phyloP scores from a whole-genome alignment of 2,888 invertebrate species.

The Lasioglossum morio region DNA sequence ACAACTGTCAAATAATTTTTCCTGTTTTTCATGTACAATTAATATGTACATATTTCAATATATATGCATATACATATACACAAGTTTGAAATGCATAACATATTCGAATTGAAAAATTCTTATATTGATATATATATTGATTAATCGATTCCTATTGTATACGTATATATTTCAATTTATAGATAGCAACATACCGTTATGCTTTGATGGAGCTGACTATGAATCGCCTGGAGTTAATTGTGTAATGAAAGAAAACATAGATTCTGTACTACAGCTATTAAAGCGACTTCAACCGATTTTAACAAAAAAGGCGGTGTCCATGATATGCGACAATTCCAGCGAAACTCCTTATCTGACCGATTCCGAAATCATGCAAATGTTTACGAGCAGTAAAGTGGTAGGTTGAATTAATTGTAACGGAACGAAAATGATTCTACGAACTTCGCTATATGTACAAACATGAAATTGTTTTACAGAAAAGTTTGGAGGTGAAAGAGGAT shows the following conservation, averaged over 20 bases:
- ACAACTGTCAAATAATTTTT: not conserved
- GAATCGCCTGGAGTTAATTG: slow-evolving; percentile 88
- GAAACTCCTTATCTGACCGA: slow-evolving; percentile 87
- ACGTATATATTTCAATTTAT: slow-evolving; percentile 75
- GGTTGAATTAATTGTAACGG: slow-evolving; percentile 54
- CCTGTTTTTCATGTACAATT: not conserved
- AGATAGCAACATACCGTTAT: slow-evolving; percentile 87
- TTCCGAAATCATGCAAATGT: slow-evolving; percentile 87
- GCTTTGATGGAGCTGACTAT: slow-evolving; percentile 85
- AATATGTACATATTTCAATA: not conserved
- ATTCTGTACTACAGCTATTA: slow-evolving; percentile 88
- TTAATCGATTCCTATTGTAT: slow-evolving; percentile 38
- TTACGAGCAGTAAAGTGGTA: slow-evolving; percentile 85
- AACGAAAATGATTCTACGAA: not conserved
- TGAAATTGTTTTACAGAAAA: slow-evolving; percentile 51
- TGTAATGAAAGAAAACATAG: slow-evolving; percentile 87
- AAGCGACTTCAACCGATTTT: slow-evolving; percentile 89
- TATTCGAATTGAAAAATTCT: slow-evolving; percentile 9
- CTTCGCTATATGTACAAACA: slow-evolving; percentile 12
- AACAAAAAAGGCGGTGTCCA: slow-evolving; percentile 86
- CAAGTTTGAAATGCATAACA: not conserved
- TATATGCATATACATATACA: not conserved
- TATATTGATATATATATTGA: not conserved
- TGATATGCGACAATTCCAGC: slow-evolving; percentile 86
- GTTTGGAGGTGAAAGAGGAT: slow-evolving; percentile 85